Percentiles rank a stretch among this genome's conserved stretches.
These are phyloP conservation scores for Syngnathus rostellatus DNA, from an alignment of 2,797 vertebrate species.

Conservation along the genomic window DNA sequence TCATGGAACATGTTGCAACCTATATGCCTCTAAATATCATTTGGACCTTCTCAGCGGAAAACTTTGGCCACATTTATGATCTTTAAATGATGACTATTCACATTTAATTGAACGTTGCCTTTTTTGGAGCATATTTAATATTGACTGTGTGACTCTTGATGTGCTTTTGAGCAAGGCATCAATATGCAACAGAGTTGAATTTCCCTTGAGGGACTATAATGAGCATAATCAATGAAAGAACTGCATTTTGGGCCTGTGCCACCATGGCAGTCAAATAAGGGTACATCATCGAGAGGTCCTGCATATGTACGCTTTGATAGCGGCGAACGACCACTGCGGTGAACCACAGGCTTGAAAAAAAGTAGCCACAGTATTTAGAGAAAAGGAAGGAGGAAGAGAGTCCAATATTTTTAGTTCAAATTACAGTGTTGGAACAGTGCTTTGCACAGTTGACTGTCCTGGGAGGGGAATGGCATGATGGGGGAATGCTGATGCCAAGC, in stretches of 20 bases:
- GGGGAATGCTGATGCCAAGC: constrained; percentile 67
- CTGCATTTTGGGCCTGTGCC: not conserved
- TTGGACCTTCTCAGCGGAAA: not conserved
- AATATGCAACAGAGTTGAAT: not conserved
- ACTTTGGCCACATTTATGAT: not conserved
- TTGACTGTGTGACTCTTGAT: not conserved
- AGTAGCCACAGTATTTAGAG: constrained; percentile 68
- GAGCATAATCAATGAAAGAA: not conserved
- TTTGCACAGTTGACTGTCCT: constrained; percentile 72
- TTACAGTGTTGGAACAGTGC: constrained; percentile 79
- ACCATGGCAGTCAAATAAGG: constrained; percentile 27
- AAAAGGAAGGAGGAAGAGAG: constrained; percentile 75
- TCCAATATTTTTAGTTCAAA: constrained; percentile 83
- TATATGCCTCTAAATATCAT: not conserved
- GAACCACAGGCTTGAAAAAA: constrained; percentile 67
- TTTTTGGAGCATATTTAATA: not conserved
- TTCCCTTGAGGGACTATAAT: not conserved
- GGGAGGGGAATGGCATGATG: constrained; percentile 77
- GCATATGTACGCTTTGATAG: constrained; percentile 71
- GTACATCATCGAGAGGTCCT: constrained; percentile 60
- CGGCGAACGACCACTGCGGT: constrained; percentile 71
- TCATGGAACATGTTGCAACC: constrained; percentile 2
- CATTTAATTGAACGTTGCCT: not conserved
- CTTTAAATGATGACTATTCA: not conserved
- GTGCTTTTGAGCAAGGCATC: not conserved